Evolutionary conservation across 2,888 invertebrate genomes (phyloP).

Genomic region (Limenitis camilla): DNA sequence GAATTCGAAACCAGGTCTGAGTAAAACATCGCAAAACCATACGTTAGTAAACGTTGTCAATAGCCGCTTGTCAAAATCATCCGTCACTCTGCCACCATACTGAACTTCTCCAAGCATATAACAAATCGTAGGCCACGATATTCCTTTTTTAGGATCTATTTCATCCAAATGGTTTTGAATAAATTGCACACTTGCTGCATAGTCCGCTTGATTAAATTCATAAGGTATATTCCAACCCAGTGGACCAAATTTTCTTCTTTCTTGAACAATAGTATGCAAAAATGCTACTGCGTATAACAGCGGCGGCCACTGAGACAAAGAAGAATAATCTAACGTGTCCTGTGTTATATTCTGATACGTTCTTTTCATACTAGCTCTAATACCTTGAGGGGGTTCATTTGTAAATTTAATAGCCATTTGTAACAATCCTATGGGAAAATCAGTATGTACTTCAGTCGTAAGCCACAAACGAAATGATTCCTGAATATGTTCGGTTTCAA

Average conservation of each 20-base stretch:
- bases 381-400: slow-evolving; percentile 97
- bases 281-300: slow-evolving; percentile 95
- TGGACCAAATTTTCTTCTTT: slow-evolving; percentile 95
- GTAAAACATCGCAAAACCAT: slow-evolving; percentile 94
- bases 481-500: slow-evolving; percentile 88
- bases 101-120: slow-evolving; percentile 97
- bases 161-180: slow-evolving; percentile 97
- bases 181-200: slow-evolving; percentile 95
- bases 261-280: slow-evolving; percentile 95
- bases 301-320: slow-evolving; percentile 94
- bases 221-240: slow-evolving; percentile 98
- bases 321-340: slow-evolving; percentile 93
- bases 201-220: slow-evolving; percentile 97
- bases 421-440: slow-evolving; percentile 90
- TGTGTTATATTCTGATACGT: slow-evolving; percentile 93
- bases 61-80: slow-evolving; percentile 96
- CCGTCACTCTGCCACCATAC: slow-evolving; percentile 94
- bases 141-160: slow-evolving; percentile 96
- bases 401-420: slow-evolving; percentile 98
- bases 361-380: slow-evolving; percentile 91
- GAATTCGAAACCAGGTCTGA: slow-evolving; percentile 93
- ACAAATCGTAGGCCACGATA: slow-evolving; percentile 97
- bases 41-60: slow-evolving; percentile 94
- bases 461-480: slow-evolving; percentile 93
- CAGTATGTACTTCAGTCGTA: slow-evolving; percentile 93